Percentiles rank a stretch among this genome's conserved stretches.
phyloP scores from a whole-genome alignment of 1,140 invertebrate genomes.

The Tetragnatha versicolor region DNA sequence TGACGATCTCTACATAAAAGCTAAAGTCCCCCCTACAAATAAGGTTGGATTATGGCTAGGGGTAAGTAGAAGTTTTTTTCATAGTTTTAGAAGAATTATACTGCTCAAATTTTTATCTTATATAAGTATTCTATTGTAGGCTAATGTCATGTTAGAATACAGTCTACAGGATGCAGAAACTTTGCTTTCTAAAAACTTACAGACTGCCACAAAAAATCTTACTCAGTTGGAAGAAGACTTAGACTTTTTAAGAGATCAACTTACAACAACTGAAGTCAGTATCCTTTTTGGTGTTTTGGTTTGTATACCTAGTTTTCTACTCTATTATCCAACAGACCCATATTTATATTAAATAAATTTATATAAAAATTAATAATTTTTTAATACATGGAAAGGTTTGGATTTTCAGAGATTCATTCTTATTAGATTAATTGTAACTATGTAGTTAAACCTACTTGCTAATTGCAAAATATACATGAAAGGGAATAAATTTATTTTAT shows the following conservation, averaged over 20 bases:
- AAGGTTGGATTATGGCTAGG: slow-evolving; percentile 98
- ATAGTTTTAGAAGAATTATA: neutral
- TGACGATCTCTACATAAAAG: slow-evolving; percentile 93
- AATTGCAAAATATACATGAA: neutral
- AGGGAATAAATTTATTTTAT: too few relatives aligned
- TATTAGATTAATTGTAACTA: neutral
- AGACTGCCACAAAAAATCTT: slow-evolving; percentile 84
- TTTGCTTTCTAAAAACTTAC: slow-evolving; percentile 86
- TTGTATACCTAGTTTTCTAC: neutral
- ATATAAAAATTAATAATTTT: neutral
- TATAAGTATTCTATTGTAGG: slow-evolving; percentile 69
- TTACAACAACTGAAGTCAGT: slow-evolving; percentile 98
- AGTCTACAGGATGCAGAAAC: slow-evolving; percentile 88
- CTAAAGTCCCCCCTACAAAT: slow-evolving; percentile 85
- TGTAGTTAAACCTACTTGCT: neutral
- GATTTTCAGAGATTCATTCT: neutral
- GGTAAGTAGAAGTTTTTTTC: slow-evolving; percentile 65
- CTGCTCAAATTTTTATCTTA: too few relatives aligned
- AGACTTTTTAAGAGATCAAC: slow-evolving; percentile 91
- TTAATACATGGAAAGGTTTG: neutral
- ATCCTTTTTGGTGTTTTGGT: slow-evolving; percentile 58
- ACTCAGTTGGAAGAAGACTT: slow-evolving; percentile 88
- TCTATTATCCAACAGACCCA: neutral
- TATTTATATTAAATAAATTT: neutral
- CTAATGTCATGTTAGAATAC: slow-evolving; percentile 99